Evolutionary conservation across 2,797 vertebrate genomes (phyloP).

Genomic region (Moxostoma hubbsi): DNA sequence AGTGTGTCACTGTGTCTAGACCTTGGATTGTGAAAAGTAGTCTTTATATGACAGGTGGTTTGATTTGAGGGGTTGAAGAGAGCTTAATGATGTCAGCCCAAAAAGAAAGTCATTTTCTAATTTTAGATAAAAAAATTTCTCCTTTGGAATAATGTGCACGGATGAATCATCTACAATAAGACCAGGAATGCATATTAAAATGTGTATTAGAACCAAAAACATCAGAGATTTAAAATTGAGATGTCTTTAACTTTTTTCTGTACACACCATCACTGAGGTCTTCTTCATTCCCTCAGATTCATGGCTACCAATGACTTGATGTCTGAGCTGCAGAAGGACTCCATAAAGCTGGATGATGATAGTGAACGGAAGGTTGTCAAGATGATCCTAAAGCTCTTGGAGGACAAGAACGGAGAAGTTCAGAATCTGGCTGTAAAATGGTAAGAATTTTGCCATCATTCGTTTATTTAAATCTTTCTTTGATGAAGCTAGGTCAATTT

Average conservation of each 20-base stretch:
- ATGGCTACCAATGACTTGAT: constrained; percentile 99
- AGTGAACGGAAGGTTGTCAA: constrained; percentile 98
- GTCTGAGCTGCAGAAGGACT: constrained; percentile 98
- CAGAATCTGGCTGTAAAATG: constrained; percentile 99
- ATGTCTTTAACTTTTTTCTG: not conserved
- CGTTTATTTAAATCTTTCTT: not conserved
- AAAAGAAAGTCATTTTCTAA: too few species aligned
- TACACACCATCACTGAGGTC: not conserved
- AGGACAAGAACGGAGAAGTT: constrained; percentile 99
- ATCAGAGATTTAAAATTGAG: not conserved
- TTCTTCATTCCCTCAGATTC: constrained; percentile 79
- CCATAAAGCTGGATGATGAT: constrained; percentile 98
- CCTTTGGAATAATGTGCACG: too few species aligned
- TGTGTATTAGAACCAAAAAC: too few species aligned
- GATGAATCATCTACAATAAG: too few species aligned
- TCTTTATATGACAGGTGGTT: too few species aligned
- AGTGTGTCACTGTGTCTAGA: too few species aligned
- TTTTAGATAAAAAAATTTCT: too few species aligned
- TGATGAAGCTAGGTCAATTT: not conserved
- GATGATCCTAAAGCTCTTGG: constrained; percentile 98
- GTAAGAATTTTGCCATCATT: constrained; percentile 69
- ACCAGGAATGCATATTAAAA: too few species aligned
- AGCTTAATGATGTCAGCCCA: too few species aligned
- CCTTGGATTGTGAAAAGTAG: too few species aligned
- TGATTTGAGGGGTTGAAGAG: too few species aligned